Conservation (phyloP, 2,888 invertebrate genomes). For the Tillus elongatus region DNA sequence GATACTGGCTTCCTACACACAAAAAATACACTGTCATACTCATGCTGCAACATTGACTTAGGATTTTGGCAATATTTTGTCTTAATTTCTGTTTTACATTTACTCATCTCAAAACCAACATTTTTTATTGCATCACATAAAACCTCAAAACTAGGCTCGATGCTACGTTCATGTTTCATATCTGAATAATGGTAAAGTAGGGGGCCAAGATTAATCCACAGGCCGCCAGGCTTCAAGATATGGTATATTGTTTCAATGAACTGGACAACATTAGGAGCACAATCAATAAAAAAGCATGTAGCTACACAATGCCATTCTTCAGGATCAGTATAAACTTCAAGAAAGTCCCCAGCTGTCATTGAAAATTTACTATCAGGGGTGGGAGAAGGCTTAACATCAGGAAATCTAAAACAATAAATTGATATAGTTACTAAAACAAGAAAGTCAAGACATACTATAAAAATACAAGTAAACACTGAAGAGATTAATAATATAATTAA, state of each 20-base stretch:
- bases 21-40: constrained; percentile 87
- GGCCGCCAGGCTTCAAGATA: constrained; percentile 81
- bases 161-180: constrained; percentile 75
- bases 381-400: constrained; percentile 74
- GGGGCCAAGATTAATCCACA: constrained; percentile 88
- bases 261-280: constrained; percentile 90
- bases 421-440: background rate
- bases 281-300: constrained; percentile 98
- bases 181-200: constrained; percentile 85
- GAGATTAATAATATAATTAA: background rate
- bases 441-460: too few relatives aligned
- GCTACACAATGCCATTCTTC: constrained; percentile 86
- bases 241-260: constrained; percentile 88
- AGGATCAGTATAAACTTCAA: constrained; percentile 70
- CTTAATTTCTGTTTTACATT: constrained; percentile 67
- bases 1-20: constrained; percentile 86
- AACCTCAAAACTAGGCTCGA: constrained; percentile 79
- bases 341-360: constrained; percentile 95
- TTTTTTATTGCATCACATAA: constrained; percentile 64
- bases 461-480: background rate
- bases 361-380: constrained; percentile 65
- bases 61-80: constrained; percentile 90
- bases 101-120: constrained; percentile 76
- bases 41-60: constrained; percentile 84
- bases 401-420: constrained; percentile 52